A percentile compares a stretch with the other conserved stretches of the same genome.
These are phyloP conservation scores for Anarsia innoxiella DNA, from an alignment of 2,888 invertebrate genomes.

Conservation along the genomic window DNA sequence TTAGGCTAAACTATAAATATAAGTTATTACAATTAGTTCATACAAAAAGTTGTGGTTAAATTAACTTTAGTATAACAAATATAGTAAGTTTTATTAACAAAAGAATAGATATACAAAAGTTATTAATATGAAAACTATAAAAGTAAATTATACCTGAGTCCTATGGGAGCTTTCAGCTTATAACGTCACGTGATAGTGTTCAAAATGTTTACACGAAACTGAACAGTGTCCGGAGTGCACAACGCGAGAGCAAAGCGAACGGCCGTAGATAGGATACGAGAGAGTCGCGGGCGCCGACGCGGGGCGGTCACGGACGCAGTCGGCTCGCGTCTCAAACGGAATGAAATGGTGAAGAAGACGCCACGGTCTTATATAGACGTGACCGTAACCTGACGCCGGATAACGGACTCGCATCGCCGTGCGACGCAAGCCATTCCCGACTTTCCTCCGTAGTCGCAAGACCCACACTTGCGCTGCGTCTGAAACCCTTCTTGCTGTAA, in stretches of 20 bases:
- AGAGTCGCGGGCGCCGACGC: slow-evolving; percentile 42
- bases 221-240: slow-evolving; percentile 49
- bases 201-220: slow-evolving; percentile 52
- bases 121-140: too few relatives aligned
- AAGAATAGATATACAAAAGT: too few relatives aligned
- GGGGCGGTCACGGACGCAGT: slow-evolving; percentile 30
- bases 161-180: slow-evolving; percentile 31
- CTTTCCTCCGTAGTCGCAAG: slow-evolving; percentile 42
- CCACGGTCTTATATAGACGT: slow-evolving; percentile 73
- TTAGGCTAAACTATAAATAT: too few relatives aligned
- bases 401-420: slow-evolving; percentile 60
- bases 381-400: slow-evolving; percentile 74
- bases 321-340: slow-evolving; percentile 66
- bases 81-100: too few relatives aligned
- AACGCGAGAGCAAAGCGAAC: slow-evolving; percentile 42
- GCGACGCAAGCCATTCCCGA: slow-evolving; percentile 38
- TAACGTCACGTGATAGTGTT: slow-evolving; percentile 49
- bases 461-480: slow-evolving; percentile 32
- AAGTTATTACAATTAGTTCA: too few relatives aligned
- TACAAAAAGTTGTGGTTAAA: too few relatives aligned
- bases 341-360: slow-evolving; percentile 74
- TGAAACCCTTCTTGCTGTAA: slow-evolving; percentile 49
- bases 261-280: too few relatives aligned
- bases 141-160: too few relatives aligned
- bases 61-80: too few relatives aligned